A percentile compares a stretch with the other conserved stretches of the same genome.
Evolutionary conservation across 2,797 vertebrate genomes (phyloP).

Genomic region (Halcyon chelicuti): DNA sequence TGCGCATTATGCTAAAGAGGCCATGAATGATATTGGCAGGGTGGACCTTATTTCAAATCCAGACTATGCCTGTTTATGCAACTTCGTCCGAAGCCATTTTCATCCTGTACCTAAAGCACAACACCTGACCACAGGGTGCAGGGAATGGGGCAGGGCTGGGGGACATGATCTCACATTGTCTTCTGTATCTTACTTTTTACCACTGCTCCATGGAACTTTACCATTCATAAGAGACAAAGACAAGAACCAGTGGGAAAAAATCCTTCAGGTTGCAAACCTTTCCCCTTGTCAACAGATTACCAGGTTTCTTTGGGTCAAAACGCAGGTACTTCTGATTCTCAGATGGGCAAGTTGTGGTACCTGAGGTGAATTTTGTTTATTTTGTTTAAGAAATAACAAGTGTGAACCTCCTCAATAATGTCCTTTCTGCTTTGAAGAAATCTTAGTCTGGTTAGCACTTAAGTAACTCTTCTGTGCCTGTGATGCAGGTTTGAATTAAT

Average conservation of each 20-base stretch:
- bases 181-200: neutral
- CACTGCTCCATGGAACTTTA: no score
- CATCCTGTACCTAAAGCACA: neutral
- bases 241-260: neutral
- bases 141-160: rapidly evolving
- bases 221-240: neutral
- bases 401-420: rapidly evolving
- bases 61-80: neutral
- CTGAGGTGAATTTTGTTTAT: neutral
- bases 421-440: neutral
- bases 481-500: constrained; percentile 77
- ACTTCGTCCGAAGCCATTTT: neutral
- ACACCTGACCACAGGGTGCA: neutral
- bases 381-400: neutral
- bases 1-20: neutral
- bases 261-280: neutral
- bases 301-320: neutral
- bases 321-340: neutral
- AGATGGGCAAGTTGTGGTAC: rapidly evolving
- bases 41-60: neutral
- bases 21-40: neutral
- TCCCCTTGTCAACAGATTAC: neutral
- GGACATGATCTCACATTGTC: neutral
- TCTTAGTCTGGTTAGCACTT: neutral
- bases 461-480: neutral